These are phyloP conservation scores for Lindbergichthys nudifrons DNA, from an alignment of 2,797 vertebrate genomes.

Conservation along the genomic window DNA sequence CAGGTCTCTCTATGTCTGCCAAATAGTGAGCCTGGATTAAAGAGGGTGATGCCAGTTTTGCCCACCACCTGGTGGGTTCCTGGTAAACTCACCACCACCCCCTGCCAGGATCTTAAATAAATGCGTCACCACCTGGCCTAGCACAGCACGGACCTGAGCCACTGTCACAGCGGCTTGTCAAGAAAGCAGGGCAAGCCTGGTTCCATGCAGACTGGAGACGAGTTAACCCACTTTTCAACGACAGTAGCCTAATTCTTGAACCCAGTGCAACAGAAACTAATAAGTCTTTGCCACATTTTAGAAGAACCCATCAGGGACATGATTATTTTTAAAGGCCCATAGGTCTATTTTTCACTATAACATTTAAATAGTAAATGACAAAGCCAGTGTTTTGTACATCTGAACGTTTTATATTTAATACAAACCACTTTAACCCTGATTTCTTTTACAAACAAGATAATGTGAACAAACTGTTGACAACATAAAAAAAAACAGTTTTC, in stretches of 20 bases:
- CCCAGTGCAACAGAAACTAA: conserved; percentile 32
- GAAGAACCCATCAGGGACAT: not conserved
- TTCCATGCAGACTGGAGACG: conserved; percentile 26
- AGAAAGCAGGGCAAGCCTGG: conserved; percentile 37
- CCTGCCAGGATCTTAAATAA: conserved; percentile 16
- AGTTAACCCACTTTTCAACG: conserved; percentile 57
- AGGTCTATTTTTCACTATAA: not conserved
- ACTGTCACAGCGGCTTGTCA: conserved; percentile 29
- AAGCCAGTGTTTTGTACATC: not conserved
- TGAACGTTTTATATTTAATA: not conserved
- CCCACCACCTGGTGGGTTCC: conserved; percentile 25
- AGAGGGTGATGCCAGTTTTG: conserved; percentile 28
- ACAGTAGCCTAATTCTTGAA: conserved; percentile 50
- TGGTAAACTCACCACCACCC: conserved; percentile 22
- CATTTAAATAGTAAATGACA: not conserved
- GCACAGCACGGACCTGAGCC: conserved; percentile 17
- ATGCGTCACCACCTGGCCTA: conserved; percentile 33
- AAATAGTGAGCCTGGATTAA: conserved; percentile 38
- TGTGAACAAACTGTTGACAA: not conserved
- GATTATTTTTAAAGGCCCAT: conserved; percentile 1
- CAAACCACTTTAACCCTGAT: not conserved
- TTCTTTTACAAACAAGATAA: not conserved
- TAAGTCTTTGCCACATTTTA: conserved; percentile 16
- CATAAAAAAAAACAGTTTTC: not conserved
- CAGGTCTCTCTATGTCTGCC: conserved; percentile 2